phyloP scores from a whole-genome alignment of 1,140 invertebrate genomes.

The Daktulosphaira vitifoliae region DNA sequence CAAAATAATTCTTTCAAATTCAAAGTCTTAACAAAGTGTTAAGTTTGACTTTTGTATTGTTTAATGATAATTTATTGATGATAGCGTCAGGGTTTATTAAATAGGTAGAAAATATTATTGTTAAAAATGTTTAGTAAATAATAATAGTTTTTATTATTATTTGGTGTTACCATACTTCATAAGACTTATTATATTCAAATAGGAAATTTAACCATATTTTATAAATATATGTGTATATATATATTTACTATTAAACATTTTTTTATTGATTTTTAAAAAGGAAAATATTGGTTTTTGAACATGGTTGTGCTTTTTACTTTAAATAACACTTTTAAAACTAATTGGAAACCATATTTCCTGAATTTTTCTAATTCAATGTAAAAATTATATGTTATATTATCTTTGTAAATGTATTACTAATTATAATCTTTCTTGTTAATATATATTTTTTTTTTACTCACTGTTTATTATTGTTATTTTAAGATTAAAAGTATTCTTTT shows the following conservation, averaged over 20 bases:
- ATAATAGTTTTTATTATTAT: background rate
- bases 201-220: slow-evolving; percentile 20
- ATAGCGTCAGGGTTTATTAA: slow-evolving; percentile 7
- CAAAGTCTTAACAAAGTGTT: too few species aligned
- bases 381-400: slow-evolving; percentile 11
- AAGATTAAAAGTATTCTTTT: slow-evolving; percentile 10
- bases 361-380: slow-evolving; percentile 17
- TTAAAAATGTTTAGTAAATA: slow-evolving; percentile 10
- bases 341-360: slow-evolving; percentile 7
- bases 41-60: background rate
- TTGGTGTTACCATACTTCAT: slow-evolving; percentile 26
- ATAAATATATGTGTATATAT: background rate
- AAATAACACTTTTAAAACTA: slow-evolving; percentile 9
- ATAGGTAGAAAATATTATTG: slow-evolving; percentile 12
- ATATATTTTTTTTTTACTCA: slow-evolving; percentile 28
- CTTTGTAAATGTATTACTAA: background rate
- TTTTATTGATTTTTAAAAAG: background rate
- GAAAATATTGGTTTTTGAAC: slow-evolving; percentile 2
- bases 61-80: background rate
- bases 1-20: too few species aligned
- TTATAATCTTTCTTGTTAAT: background rate
- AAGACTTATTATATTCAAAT: slow-evolving; percentile 30
- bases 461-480: slow-evolving; percentile 3
- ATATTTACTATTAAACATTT: background rate
- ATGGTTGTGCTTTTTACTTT: slow-evolving; percentile 25